Evolutionary conservation across 1,140 invertebrate species (phyloP), one percentile per base, ranked within the genome.

Genomic region (Dolichoris vasculosae): DNA sequence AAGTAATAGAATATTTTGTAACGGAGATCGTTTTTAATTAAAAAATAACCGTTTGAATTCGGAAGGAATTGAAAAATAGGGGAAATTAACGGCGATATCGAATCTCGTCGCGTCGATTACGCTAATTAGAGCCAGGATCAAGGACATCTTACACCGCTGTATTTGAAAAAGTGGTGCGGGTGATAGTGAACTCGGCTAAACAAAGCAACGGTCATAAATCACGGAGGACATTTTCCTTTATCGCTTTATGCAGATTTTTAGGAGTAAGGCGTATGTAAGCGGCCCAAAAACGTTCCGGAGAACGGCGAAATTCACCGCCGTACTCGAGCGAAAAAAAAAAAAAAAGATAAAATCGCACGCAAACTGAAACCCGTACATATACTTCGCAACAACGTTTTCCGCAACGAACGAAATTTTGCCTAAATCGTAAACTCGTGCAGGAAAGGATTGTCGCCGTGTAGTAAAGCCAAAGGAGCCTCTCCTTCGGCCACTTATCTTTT

Each of bases 171-270:
- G n/a, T 78, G 32, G 15, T 78, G 13, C 15, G 30, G n/a, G 3
- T 78, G 32, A 63, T 59, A 78, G 30, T 63, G 35, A 59, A 78
- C 32, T 78, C 23, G 11, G 32, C 20, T 38, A 26, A 78, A 78
- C 48, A 55, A 78, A 59, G 51, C 23, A 23, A n/a, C 26, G 6
- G 20, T 23, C 59, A 46, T 80, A 64, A 80, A 80, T 80, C 78
- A 80, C 40, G 17, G 35, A 67, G 35, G 55, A 80, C 40, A 67
- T 80, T 67, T 80, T 80, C 59, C 59, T 80, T 67, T 30, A 80
- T 80, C 59, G n/a, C 26, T n/a, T 80, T 80, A 80, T 80, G 59
- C 59, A 80, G 59, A 80, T 80, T 59, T 64, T 80, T 40, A 32
- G n/a, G 23, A 26, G 67, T 64, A 80, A 80, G 20, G 30, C 17